Conservation (phyloP, 2,113 vertebrate species). For the Acrocephalus arundinaceus region DNA sequence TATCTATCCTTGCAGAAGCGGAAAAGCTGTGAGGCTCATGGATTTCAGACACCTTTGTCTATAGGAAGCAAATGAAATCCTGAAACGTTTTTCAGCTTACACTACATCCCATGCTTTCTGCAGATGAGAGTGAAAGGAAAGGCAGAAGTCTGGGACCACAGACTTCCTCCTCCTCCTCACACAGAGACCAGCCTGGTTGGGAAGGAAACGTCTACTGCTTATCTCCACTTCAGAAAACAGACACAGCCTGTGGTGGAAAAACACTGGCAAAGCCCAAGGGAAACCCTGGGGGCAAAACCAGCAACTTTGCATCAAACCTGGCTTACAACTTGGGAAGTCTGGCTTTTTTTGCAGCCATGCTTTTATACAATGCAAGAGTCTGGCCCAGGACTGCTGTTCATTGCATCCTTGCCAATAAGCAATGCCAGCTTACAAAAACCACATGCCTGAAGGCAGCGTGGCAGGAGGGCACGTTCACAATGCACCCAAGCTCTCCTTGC, state of each 20-base stretch:
- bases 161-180: neutral
- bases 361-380: fast-evolving
- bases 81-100: neutral
- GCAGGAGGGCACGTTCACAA: neutral
- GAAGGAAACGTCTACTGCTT: constrained; percentile 18
- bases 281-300: fast-evolving
- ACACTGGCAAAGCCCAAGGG: neutral
- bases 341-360: neutral
- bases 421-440: neutral
- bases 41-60: neutral
- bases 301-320: neutral
- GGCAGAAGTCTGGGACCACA: neutral
- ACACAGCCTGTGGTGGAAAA: neutral
- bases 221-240: neutral
- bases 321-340: fast-evolving
- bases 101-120: neutral
- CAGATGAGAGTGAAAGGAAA: neutral
- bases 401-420: no score
- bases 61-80: neutral
- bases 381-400: neutral
- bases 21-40: neutral
- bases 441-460: fast-evolving
- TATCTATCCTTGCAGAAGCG: neutral
- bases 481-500: neutral
- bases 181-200: neutral